Percentiles rank a stretch among this genome's conserved stretches.
Evolutionary conservation across 2,113 vertebrate species (phyloP).

Genomic region (Phaethon lepturus): DNA sequence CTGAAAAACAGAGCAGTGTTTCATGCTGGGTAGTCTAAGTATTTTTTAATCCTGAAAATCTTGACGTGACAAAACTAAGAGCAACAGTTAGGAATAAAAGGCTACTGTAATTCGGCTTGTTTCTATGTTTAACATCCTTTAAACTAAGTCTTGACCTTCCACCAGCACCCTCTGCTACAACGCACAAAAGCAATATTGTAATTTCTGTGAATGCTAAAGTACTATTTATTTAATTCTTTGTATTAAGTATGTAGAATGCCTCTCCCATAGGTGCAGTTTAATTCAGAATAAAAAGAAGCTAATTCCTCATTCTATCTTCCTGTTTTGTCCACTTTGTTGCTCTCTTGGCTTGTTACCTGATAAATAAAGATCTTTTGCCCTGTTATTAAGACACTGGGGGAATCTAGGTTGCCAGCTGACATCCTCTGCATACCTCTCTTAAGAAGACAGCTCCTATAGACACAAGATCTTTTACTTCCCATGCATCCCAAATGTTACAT

Average conservation of each 20-base stretch:
- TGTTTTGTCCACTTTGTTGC: neutral
- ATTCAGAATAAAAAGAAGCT: neutral
- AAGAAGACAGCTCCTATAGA: neutral
- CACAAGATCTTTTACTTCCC: neutral
- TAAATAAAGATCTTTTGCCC: neutral
- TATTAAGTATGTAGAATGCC: neutral
- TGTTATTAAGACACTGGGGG: neutral
- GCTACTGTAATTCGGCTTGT: neutral
- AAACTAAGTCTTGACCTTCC: neutral
- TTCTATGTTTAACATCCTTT: neutral
- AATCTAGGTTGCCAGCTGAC: neutral
- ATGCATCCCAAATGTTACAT: neutral
- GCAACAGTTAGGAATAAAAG: neutral
- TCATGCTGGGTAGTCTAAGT: neutral
- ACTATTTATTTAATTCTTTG: neutral
- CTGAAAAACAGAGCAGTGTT: neutral
- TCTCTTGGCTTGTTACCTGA: neutral
- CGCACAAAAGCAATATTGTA: neutral
- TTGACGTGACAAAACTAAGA: neutral
- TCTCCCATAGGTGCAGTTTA: neutral
- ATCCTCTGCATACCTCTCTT: neutral
- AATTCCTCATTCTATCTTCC: neutral
- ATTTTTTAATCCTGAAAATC: neutral
- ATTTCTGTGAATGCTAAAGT: neutral
- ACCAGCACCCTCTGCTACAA: neutral